Evolutionary conservation across 2,888 invertebrate species (phyloP), one percentile per base, ranked within the genome.

Genomic region (Carabus problematicus): DNA sequence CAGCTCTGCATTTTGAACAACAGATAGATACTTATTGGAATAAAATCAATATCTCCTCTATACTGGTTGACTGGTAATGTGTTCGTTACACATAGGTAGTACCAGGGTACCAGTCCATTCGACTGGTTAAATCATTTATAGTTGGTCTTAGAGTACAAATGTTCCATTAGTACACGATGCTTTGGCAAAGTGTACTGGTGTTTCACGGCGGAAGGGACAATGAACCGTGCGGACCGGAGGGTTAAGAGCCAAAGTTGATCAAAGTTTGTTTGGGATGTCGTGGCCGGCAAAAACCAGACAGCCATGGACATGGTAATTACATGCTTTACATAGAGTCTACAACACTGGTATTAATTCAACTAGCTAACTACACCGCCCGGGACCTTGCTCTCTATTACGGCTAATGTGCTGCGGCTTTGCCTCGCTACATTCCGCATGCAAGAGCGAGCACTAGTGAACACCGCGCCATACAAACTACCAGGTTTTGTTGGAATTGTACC

Each of bases 271-370:
- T 75, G 74, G 75, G 77, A 78, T 76, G 77, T 74, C 70, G 72
- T 74, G 75, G 76, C 74, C 77, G 77, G 79, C 81, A 81, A 81
- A 82, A 82, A 82, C 78, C 80, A 79, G 79, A 79, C 80, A 81
- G 79, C 77, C 79, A 80, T 78, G 80, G 81, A 82, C 81, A 82
- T 80, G 81, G 80, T 82, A 82, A 82, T 82, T 82, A 82, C 81
- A 82, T 76, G 80, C 80, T 79, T 80, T 80, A 80, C 81, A 80
- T 80, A 80, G 79, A 80, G 79, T 79, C 80, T 80, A 81, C 80
- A 80, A 79, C 79, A 79, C 79, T 76, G 79, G 79, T 79, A 80
- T 81, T 81, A 81, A 80, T 81, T 81, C 80, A 80, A 80, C 80
- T 79, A 79, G 79, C 78, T 78, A 79, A 78, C 77, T 77, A 78